phyloP scores from a whole-genome alignment of 2,888 invertebrate species.

The Hipparchia semele region DNA sequence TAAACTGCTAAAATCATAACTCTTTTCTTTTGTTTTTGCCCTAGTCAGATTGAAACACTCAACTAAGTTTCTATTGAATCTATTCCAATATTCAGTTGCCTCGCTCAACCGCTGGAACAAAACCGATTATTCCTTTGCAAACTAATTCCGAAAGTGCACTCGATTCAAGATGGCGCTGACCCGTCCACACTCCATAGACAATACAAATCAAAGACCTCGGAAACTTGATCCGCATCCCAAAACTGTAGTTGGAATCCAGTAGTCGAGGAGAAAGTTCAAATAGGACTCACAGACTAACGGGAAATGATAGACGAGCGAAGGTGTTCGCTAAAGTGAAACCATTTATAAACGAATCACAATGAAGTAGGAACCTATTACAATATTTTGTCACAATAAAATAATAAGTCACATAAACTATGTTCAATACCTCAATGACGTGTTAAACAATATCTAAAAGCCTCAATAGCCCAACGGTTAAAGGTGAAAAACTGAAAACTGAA shows the following conservation, averaged over 20 bases:
- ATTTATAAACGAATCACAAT: neutral
- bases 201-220: constrained; percentile 52
- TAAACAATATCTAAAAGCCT: no score
- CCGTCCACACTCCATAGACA: constrained; percentile 54
- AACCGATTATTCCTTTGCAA: constrained; percentile 46
- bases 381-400: no score
- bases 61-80: neutral
- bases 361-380: neutral
- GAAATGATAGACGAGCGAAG: constrained; percentile 4
- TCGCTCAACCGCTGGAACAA: constrained; percentile 24
- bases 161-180: constrained; percentile 52
- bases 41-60: no score
- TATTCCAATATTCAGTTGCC: constrained; percentile 34
- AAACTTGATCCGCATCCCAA: constrained; percentile 57
- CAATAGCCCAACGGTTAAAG: no score
- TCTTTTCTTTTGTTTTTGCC: no score
- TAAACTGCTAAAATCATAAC: no score
- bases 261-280: constrained; percentile 68
- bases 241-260: constrained; percentile 48
- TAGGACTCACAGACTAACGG: constrained; percentile 38
- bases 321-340: neutral
- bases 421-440: no score
- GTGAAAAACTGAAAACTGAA: no score
- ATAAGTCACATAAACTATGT: no score
- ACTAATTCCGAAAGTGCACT: constrained; percentile 56